Evolutionary conservation across 2,888 invertebrate genomes (phyloP).

Genomic region (Galeruca laticollis): DNA sequence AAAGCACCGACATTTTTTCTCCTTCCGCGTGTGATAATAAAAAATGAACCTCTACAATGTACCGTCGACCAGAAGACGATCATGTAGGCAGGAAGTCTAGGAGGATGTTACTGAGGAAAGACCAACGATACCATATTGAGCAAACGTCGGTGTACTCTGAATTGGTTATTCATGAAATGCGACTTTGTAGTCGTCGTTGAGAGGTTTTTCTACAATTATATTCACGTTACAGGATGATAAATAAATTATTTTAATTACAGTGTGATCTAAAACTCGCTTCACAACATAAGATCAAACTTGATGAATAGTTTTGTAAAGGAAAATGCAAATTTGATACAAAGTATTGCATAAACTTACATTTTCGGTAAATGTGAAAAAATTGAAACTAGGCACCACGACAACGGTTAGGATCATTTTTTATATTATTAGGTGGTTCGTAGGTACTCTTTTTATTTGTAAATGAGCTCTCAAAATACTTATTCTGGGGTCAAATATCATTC

Average conservation of each 20-base stretch:
- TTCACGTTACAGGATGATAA: neutral
- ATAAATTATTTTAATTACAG: neutral
- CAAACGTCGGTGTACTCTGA: neutral
- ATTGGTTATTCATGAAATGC: slow-evolving; percentile 23
- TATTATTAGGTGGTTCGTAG: too few relatives aligned
- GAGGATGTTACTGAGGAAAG: slow-evolving; percentile 15
- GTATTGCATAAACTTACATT: too few relatives aligned
- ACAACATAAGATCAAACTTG: neutral
- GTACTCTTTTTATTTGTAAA: too few relatives aligned
- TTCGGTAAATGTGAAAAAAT: too few relatives aligned
- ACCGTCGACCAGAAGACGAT: slow-evolving; percentile 8
- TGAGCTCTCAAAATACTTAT: too few relatives aligned
- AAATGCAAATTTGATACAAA: too few relatives aligned
- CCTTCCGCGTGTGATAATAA: slow-evolving; percentile 18
- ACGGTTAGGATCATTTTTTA: too few relatives aligned
- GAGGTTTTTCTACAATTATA: slow-evolving; percentile 2
- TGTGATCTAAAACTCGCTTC: neutral
- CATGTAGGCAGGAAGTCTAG: slow-evolving; percentile 23
- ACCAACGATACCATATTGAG: slow-evolving; percentile 21
- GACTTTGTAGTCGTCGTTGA: slow-evolving; percentile 5
- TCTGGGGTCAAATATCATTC: too few relatives aligned
- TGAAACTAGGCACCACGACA: too few relatives aligned
- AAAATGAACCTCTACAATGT: slow-evolving; percentile 4
- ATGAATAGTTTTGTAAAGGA: too few relatives aligned
- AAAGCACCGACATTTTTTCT: slow-evolving; percentile 17